These are phyloP conservation scores for Crotalus helleri DNA, from an alignment of 2,113 vertebrate species.

Conservation along the genomic window DNA sequence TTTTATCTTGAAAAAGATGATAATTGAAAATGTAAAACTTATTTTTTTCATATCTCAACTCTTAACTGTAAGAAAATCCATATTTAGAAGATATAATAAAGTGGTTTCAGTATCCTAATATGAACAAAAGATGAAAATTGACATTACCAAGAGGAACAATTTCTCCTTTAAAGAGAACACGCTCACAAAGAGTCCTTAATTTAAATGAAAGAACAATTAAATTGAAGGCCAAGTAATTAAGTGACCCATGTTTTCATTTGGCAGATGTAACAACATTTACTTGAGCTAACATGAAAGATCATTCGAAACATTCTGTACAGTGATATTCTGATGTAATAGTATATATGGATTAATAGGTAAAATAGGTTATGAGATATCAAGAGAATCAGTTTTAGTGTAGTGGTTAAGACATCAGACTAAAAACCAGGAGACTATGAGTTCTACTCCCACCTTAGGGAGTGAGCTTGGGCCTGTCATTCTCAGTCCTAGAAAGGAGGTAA, in stretches of 20 bases:
- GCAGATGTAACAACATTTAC: not conserved
- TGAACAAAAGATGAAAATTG: not conserved
- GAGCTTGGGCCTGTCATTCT: not conserved
- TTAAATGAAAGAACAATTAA: not conserved
- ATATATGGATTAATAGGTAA: not conserved
- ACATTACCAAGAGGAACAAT: not conserved
- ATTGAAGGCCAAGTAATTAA: not conserved
- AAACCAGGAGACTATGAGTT: not conserved
- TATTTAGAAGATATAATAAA: not conserved
- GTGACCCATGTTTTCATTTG: not conserved
- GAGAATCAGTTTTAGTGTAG: not conserved
- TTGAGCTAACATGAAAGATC: not conserved
- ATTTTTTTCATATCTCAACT: not conserved
- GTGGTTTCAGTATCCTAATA: not conserved
- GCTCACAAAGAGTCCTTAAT: not conserved
- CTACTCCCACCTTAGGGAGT: not conserved
- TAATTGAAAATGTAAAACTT: not conserved
- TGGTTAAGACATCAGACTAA: not conserved
- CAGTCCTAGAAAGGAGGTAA: not conserved
- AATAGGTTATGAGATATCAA: not conserved
- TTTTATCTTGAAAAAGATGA: not conserved
- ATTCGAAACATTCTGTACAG: not conserved
- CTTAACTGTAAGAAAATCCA: not conserved
- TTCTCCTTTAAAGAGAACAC: not conserved
- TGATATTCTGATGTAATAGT: not conserved